phyloP scores from a whole-genome alignment of 1,140 invertebrate species.

The Drosophila takahashii region DNA sequence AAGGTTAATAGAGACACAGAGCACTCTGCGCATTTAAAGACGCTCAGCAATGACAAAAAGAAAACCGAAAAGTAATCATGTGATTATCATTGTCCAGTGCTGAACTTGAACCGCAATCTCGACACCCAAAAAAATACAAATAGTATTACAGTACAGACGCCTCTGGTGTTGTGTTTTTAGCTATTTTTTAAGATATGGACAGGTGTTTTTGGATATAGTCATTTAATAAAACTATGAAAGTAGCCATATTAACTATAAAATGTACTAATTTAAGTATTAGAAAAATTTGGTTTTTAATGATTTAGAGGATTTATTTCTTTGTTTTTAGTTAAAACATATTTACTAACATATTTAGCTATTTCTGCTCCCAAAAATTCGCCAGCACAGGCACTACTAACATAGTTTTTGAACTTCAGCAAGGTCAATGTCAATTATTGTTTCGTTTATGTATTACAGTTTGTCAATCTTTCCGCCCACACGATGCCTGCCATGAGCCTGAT shows the following conservation, averaged over 20 bases:
- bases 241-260: background rate
- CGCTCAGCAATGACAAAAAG: conserved; percentile 58
- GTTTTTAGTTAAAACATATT: background rate
- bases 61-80: conserved; percentile 37
- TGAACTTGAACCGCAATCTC: conserved; percentile 75
- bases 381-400: conserved; percentile 27
- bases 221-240: background rate
- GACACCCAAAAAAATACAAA: conserved; percentile 36
- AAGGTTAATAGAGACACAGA: conserved; percentile 53
- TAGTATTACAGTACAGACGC: conserved; percentile 9
- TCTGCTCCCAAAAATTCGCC: background rate
- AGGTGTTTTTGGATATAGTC: background rate
- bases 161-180: background rate
- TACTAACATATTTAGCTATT: background rate
- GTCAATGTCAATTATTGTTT: conserved; percentile 72
- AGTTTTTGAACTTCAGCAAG: conserved; percentile 71
- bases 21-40: conserved; percentile 33
- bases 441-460: conserved; percentile 84
- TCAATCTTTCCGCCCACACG: conserved; percentile 85
- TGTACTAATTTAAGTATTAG: no score
- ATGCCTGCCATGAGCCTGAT: conserved; percentile 86
- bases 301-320: no score
- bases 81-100: conserved; percentile 59
- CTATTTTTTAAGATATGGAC: background rate
- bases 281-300: no score